Conservation (phyloP, 1,140 invertebrate genomes). For the Macrobrachium nipponense region DNA sequence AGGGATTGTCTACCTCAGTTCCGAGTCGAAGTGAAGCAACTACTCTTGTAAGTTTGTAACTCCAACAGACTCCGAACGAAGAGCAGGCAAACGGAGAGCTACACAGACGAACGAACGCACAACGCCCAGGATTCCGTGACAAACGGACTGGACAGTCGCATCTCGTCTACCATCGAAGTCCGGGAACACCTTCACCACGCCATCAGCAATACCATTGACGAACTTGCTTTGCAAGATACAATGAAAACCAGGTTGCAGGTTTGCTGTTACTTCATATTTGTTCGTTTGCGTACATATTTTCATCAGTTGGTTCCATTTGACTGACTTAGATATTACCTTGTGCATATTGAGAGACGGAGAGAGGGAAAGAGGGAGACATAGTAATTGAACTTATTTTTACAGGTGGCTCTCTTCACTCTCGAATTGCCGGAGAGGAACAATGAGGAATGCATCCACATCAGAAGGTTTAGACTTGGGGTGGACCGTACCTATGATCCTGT, state of each 20-base stretch:
- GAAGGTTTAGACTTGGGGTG: slow-evolving; percentile 33
- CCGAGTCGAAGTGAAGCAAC: neutral
- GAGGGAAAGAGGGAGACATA: neutral
- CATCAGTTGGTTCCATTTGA: neutral
- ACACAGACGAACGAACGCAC: slow-evolving; percentile 43
- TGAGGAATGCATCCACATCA: slow-evolving; percentile 52
- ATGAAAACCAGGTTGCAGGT: slow-evolving; percentile 49
- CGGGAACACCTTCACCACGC: slow-evolving; percentile 37
- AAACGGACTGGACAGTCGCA: slow-evolving; percentile 34
- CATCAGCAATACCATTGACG: slow-evolving; percentile 32
- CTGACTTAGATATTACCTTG: no score
- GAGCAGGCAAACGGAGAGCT: slow-evolving; percentile 42
- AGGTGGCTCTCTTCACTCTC: slow-evolving; percentile 38
- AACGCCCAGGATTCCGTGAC: slow-evolving; percentile 37
- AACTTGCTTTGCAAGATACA: slow-evolving; percentile 42
- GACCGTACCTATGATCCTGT: slow-evolving; percentile 56
- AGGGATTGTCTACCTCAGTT: neutral
- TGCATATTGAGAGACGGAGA: neutral
- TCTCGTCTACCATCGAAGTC: slow-evolving; percentile 27
- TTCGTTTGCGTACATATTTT: neutral
- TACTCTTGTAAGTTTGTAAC: no score
- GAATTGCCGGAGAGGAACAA: slow-evolving; percentile 53
- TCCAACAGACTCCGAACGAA: slow-evolving; percentile 17
- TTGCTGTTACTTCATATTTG: neutral
- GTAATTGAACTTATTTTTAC: neutral